Conservation (phyloP, 2,797 vertebrate genomes). For the Enteromius afrohamiltoni region DNA sequence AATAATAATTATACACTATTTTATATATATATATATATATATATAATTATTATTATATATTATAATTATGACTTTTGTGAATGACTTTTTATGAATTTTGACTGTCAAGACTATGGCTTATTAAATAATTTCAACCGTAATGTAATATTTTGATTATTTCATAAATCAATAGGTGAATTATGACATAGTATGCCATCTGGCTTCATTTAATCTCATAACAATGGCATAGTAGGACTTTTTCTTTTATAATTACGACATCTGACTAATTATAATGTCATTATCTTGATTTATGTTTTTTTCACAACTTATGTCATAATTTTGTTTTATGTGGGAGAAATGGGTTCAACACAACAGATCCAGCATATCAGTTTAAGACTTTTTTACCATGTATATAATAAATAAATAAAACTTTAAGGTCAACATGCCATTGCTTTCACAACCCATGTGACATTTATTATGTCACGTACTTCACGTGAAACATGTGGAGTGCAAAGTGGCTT, state of each 20-base stretch:
- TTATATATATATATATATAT: too few relatives aligned
- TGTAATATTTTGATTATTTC: neutral
- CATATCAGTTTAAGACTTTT: neutral
- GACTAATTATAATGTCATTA: neutral
- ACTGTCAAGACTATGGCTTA: neutral
- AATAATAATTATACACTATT: too few relatives aligned
- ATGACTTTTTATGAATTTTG: neutral
- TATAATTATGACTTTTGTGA: neutral
- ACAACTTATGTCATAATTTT: neutral
- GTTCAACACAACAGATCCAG: neutral
- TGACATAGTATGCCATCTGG: neutral
- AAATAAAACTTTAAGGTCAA: neutral
- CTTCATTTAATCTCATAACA: neutral
- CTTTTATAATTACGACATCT: neutral
- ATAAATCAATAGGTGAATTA: neutral
- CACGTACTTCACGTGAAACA: neutral
- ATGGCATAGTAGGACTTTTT: neutral
- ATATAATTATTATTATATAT: too few relatives aligned
- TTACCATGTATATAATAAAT: too few relatives aligned
- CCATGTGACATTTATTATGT: neutral
- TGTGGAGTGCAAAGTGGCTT: neutral
- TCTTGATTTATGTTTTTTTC: neutral
- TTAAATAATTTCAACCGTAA: neutral
- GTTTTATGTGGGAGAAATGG: neutral
- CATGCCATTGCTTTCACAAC: neutral